phyloP scores from a whole-genome alignment of 1,140 invertebrate genomes.

The Ctenoplectra terminalis region DNA sequence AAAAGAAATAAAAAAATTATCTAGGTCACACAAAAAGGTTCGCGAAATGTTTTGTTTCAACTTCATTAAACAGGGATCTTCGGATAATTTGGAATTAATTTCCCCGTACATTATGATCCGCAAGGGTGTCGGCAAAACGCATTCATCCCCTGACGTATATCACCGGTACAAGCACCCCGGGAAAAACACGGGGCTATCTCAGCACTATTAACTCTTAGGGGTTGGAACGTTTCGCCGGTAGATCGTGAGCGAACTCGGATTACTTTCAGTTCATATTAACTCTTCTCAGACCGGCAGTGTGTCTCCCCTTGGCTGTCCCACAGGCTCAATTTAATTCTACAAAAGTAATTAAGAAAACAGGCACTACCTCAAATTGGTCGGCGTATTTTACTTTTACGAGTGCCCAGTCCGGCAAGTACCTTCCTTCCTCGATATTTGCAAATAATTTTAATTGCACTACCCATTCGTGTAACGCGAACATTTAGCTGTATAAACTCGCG shows the following conservation, averaged over 20 bases:
- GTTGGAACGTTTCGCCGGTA: slow-evolving; percentile 18
- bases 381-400: slow-evolving; percentile 17
- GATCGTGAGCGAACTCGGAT: slow-evolving; percentile 34
- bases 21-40: too few species aligned
- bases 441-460: slow-evolving; percentile 11
- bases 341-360: slow-evolving; percentile 47
- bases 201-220: slow-evolving; percentile 24
- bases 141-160: background rate
- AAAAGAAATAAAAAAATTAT: too few species aligned
- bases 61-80: background rate
- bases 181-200: slow-evolving; percentile 35
- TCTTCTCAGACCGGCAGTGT: background rate
- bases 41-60: too few species aligned
- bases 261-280: slow-evolving; percentile 52
- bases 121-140: background rate
- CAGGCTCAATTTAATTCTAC: slow-evolving; percentile 41
- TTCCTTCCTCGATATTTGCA: background rate
- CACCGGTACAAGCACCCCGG: background rate
- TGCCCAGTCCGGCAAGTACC: too few species aligned
- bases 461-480: background rate
- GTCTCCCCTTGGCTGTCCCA: background rate
- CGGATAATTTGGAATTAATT: background rate
- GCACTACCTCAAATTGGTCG: slow-evolving; percentile 34
- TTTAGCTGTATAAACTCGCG: too few species aligned
- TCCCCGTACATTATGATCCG: background rate